Conservation (phyloP, 2,888 invertebrate species). For the Notodonta dromedarius region DNA sequence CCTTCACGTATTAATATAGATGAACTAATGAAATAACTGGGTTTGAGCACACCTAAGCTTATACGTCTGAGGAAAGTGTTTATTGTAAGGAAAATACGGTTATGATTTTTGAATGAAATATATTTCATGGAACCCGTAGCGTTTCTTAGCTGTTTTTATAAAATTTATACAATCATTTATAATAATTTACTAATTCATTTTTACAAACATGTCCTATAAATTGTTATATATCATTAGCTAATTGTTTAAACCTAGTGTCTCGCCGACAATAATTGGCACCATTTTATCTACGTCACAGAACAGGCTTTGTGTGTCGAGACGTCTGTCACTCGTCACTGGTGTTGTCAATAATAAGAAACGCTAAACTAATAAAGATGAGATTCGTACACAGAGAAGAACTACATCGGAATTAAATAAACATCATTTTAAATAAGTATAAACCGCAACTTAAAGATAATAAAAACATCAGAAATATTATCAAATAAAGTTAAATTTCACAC, state of each 20-base stretch:
- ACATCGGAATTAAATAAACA: conserved; percentile 58
- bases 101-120: conserved; percentile 75
- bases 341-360: conserved; percentile 62
- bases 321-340: conserved; percentile 7
- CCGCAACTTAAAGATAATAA: conserved; percentile 70
- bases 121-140: conserved; percentile 84
- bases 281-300: conserved; percentile 48
- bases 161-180: conserved; percentile 74
- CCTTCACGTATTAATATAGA: too few relatives aligned
- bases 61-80: background rate
- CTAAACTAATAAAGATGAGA: conserved; percentile 72
- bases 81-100: conserved; percentile 38
- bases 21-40: too few relatives aligned
- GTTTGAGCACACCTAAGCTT: too few relatives aligned
- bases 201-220: conserved; percentile 66
- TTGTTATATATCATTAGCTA: conserved; percentile 49
- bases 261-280: conserved; percentile 70
- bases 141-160: conserved; percentile 82
- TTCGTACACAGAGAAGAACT: conserved; percentile 71
- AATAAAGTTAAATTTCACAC: conserved; percentile 45
- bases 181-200: conserved; percentile 58
- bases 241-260: conserved; percentile 56
- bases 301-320: conserved; percentile 33
- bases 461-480: conserved; percentile 44
- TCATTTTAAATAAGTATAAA: conserved; percentile 75